Evolutionary conservation across 1,140 invertebrate genomes (phyloP).

Genomic region (Druon quercuslanigerum): DNA sequence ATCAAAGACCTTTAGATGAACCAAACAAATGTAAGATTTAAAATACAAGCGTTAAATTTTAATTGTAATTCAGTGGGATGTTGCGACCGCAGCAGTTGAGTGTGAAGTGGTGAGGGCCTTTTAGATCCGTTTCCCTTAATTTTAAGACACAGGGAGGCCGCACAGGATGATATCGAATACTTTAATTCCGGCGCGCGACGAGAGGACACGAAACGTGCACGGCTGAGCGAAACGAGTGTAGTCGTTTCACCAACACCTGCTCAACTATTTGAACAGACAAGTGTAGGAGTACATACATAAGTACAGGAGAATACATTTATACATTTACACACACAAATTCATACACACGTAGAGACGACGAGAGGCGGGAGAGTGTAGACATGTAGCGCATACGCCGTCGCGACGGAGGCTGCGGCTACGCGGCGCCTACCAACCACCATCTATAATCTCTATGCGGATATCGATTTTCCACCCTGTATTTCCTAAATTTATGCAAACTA

Average conservation of each 20-base stretch:
- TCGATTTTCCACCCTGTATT: slow-evolving; percentile 75
- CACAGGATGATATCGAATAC: slow-evolving; percentile 72
- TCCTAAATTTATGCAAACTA: slow-evolving; percentile 77
- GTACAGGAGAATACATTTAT: slow-evolving; percentile 26
- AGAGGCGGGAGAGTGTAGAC: slow-evolving; percentile 58
- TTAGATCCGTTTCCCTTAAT: slow-evolving; percentile 61
- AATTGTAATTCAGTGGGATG: neutral
- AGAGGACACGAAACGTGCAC: slow-evolving; percentile 55
- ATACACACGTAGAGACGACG: slow-evolving; percentile 24
- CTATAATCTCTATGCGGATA: slow-evolving; percentile 77
- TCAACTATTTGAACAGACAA: slow-evolving; percentile 37
- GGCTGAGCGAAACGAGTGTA: slow-evolving; percentile 51
- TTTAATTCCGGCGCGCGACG: slow-evolving; percentile 67
- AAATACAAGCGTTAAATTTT: neutral
- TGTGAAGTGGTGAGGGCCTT: slow-evolving; percentile 2
- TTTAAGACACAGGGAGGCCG: slow-evolving; percentile 65
- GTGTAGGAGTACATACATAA: slow-evolving; percentile 50
- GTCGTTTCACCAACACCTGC: slow-evolving; percentile 56
- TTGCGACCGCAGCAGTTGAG: neutral
- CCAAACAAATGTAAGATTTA: neutral
- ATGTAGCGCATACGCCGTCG: slow-evolving; percentile 73
- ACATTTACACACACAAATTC: neutral
- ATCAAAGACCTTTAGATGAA: neutral
- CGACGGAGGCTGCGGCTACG: slow-evolving; percentile 76
- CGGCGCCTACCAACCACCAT: slow-evolving; percentile 76